A percentile compares a stretch with the other conserved stretches of the same genome.
These are phyloP conservation scores for Hippocampus guttulatus DNA, from an alignment of 2,113 vertebrate genomes.

Conservation along the genomic window DNA sequence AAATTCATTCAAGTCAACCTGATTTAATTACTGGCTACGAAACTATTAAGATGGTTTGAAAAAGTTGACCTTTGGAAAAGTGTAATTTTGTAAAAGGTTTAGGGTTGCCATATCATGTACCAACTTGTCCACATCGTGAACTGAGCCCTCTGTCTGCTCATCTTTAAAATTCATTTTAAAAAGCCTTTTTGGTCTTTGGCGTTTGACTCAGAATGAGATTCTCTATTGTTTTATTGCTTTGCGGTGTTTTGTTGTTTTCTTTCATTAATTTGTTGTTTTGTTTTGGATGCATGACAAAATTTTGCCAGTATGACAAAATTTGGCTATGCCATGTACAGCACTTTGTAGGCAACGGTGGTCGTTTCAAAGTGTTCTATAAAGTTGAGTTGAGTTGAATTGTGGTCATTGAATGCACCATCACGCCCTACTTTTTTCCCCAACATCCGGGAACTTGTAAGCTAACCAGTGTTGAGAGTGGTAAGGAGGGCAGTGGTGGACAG, in stretches of 20 bases:
- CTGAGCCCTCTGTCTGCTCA: no score
- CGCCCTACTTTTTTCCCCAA: conserved; percentile 52
- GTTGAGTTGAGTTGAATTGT: conserved; percentile 19
- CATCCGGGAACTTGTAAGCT: conserved; percentile 58
- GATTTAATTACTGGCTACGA: not conserved
- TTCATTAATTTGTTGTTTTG: no score
- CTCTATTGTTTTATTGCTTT: no score
- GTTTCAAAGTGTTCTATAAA: not conserved
- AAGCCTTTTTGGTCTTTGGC: no score
- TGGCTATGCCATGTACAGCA: no score
- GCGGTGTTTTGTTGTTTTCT: no score
- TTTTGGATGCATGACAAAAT: no score
- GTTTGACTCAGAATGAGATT: no score
- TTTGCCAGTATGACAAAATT: no score
- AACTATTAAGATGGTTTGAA: not conserved
- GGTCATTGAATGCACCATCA: conserved; percentile 57
- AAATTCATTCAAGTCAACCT: not conserved
- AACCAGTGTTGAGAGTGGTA: conserved; percentile 43
- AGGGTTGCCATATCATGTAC: not conserved
- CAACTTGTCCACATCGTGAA: not conserved
- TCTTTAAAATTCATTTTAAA: no score
- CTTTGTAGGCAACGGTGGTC: no score
- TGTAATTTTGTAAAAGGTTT: not conserved
- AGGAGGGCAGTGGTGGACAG: conserved; percentile 44
- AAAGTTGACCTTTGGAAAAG: not conserved